These are phyloP conservation scores for Hyposoter dolosus DNA, from an alignment of 2,888 invertebrate species.

Conservation along the genomic window DNA sequence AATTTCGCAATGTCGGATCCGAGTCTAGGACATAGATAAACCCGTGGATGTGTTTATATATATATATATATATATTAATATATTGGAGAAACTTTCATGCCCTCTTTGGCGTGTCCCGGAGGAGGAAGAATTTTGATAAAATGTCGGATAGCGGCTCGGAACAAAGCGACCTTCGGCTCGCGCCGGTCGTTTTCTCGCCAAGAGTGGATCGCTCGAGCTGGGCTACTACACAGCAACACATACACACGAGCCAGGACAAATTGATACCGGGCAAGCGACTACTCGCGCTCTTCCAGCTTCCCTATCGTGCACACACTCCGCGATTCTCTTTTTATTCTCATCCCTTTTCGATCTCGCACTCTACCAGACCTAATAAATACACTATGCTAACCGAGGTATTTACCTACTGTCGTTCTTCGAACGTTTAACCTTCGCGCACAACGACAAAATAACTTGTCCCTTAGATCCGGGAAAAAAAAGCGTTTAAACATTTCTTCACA, in stretches of 20 bases:
- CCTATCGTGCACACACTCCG: conserved; percentile 70
- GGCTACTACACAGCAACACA: conserved; percentile 42
- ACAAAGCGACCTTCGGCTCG: conserved; percentile 82
- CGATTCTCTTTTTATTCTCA: conserved; percentile 33
- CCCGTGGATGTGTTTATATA: background rate
- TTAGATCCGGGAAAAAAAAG: background rate
- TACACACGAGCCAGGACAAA: conserved; percentile 77
- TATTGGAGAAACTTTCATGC: conserved; percentile 20
- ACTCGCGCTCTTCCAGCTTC: conserved; percentile 73
- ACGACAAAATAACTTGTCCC: conserved; percentile 19
- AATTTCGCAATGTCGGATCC: conserved; percentile 71
- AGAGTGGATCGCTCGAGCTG: conserved; percentile 52
- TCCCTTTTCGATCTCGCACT: conserved; percentile 33
- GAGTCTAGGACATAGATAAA: conserved; percentile 31
- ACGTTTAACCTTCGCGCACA: conserved; percentile 6
- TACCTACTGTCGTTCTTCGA: conserved; percentile 25
- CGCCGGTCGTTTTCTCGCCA: conserved; percentile 60
- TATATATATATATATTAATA: background rate
- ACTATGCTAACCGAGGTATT: conserved; percentile 5
- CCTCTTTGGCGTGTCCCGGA: conserved; percentile 9
- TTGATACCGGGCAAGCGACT: conserved; percentile 83
- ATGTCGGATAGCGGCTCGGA: conserved; percentile 82
- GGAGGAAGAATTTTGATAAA: conserved; percentile 79
- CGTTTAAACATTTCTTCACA: background rate
- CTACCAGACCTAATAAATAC: conserved; percentile 13